These are phyloP conservation scores for Drosophila burlai DNA, from an alignment of 1,140 invertebrate species.

Conservation along the genomic window DNA sequence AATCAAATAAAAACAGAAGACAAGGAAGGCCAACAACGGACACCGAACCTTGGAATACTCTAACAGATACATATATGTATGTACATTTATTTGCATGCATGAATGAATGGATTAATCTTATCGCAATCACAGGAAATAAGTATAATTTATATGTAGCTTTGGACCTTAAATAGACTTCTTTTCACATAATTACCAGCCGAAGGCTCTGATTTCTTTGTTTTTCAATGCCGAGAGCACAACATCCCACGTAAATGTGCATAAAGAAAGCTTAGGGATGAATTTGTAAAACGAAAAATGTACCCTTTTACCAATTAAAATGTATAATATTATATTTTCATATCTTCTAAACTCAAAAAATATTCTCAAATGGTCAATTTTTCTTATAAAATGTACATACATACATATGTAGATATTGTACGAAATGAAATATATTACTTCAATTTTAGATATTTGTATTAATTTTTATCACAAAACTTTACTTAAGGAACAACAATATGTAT, in stretches of 20 bases:
- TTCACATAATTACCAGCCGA: not conserved
- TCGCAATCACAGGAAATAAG: not conserved
- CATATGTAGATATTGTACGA: not conserved
- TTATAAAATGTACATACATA: too few relatives aligned
- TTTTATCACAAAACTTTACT: not conserved
- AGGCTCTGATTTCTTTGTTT: not conserved
- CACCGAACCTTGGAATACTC: slow-evolving; percentile 9
- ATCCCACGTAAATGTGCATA: too few relatives aligned
- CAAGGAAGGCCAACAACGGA: slow-evolving; percentile 10
- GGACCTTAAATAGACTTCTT: not conserved
- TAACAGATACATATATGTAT: not conserved
- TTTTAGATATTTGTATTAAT: not conserved
- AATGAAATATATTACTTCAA: not conserved
- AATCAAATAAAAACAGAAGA: slow-evolving; percentile 57
- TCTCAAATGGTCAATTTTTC: not conserved
- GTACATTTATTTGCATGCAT: not conserved
- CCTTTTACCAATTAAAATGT: too few relatives aligned
- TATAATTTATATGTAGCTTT: not conserved
- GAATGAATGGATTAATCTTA: not conserved
- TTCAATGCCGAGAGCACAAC: too few relatives aligned
- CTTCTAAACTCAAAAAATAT: not conserved
- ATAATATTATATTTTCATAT: not conserved
- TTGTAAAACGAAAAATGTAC: too few relatives aligned
- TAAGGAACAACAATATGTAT: not conserved
- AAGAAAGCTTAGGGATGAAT: too few relatives aligned